Percentiles rank a stretch among this genome's conserved stretches.
phyloP scores from a whole-genome alignment of 1,140 invertebrate genomes.

The Lucilia cuprina region DNA sequence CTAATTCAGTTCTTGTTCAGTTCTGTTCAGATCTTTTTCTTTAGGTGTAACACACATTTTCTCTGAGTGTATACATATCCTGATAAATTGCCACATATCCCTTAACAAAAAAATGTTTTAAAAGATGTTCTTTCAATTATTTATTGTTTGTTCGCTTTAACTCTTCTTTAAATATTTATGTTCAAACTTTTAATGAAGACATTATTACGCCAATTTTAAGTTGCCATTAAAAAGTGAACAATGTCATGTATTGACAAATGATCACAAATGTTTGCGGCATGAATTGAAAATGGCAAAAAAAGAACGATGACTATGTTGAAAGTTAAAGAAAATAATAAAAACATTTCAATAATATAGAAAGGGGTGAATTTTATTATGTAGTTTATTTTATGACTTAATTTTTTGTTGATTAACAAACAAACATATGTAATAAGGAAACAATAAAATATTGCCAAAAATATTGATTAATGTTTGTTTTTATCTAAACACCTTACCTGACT shows the following conservation, averaged over 20 bases:
- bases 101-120: not conserved
- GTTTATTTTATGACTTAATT: not conserved
- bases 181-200: slow-evolving; percentile 18
- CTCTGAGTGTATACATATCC: too few relatives aligned
- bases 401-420: not conserved
- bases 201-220: slow-evolving; percentile 6
- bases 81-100: not conserved
- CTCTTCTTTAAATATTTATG: not conserved
- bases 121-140: not conserved
- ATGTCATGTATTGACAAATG: slow-evolving; percentile 24
- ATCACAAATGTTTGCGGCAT: not conserved
- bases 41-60: too few relatives aligned
- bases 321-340: not conserved
- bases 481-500: too few relatives aligned
- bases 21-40: too few relatives aligned
- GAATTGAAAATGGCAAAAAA: not conserved
- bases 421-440: not conserved
- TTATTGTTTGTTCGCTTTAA: too few relatives aligned
- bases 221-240: slow-evolving; percentile 17
- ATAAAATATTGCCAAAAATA: not conserved
- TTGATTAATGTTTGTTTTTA: not conserved
- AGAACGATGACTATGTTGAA: not conserved
- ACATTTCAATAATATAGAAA: not conserved
- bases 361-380: not conserved
- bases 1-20: too few relatives aligned